phyloP scores from a whole-genome alignment of 2,113 vertebrate genomes.

The Xiphophorus maculatus region DNA sequence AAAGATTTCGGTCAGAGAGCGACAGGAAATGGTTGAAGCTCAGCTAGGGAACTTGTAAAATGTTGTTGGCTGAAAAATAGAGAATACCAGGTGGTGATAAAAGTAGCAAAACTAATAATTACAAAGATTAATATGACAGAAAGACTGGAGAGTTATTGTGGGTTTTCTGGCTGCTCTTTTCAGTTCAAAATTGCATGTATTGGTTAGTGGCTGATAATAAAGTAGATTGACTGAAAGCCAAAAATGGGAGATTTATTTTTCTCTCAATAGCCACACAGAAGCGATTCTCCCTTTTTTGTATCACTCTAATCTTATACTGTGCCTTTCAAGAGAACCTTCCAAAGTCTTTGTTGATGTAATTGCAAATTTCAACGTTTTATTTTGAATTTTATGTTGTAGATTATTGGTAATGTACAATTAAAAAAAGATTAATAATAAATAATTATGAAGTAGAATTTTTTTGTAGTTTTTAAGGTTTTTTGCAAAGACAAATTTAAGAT shows the following conservation, averaged over 20 bases:
- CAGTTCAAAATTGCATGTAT: slow-evolving; percentile 9
- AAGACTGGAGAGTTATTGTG: background rate
- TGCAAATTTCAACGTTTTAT: too few species aligned
- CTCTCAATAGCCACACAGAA: slow-evolving; percentile 52
- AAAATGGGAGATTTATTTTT: slow-evolving; percentile 48
- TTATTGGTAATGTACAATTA: too few species aligned
- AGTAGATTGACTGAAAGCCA: slow-evolving; percentile 44
- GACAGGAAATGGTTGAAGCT: slow-evolving; percentile 13
- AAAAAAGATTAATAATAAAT: too few species aligned
- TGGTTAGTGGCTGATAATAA: slow-evolving; percentile 50
- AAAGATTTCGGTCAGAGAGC: slow-evolving; percentile 12
- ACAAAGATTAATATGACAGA: slow-evolving; percentile 19
- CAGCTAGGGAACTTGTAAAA: slow-evolving; percentile 17
- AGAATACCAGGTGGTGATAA: background rate
- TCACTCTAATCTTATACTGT: too few species aligned
- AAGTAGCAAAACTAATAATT: background rate
- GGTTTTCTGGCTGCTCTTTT: slow-evolving; percentile 38
- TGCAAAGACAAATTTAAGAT: background rate
- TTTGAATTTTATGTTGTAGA: too few species aligned
- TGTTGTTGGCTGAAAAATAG: slow-evolving; percentile 18
- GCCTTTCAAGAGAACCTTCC: too few species aligned
- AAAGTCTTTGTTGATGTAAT: too few species aligned
- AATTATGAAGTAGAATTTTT: too few species aligned
- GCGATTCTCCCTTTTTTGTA: slow-evolving; percentile 55
- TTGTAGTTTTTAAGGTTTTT: background rate